phyloP scores from a whole-genome alignment of 2,113 vertebrate genomes.

The Mastomys natalensis region DNA sequence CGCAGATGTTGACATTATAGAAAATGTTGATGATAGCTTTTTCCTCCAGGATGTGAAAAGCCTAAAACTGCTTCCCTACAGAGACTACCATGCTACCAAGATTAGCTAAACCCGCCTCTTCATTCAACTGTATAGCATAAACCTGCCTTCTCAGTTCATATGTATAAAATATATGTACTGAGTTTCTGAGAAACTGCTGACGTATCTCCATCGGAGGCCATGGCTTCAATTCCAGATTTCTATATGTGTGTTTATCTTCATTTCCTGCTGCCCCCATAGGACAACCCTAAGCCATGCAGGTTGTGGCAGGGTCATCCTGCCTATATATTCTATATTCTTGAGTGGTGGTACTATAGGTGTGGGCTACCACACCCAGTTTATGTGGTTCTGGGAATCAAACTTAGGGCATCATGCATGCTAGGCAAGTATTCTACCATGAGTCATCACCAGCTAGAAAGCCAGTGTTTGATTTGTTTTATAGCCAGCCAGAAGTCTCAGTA shows the following conservation, averaged over 20 bases:
- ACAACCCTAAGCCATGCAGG: background rate
- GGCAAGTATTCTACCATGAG: background rate
- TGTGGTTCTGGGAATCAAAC: background rate
- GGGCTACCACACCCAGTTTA: background rate
- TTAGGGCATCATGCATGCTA: background rate
- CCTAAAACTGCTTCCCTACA: background rate
- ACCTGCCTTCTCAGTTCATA: background rate
- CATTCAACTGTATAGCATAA: background rate
- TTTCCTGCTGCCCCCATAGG: background rate
- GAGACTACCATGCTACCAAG: background rate
- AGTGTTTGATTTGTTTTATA: background rate
- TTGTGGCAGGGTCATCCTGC: background rate
- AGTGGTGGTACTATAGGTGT: background rate
- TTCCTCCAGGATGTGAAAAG: background rate
- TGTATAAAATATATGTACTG: background rate
- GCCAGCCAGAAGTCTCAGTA: background rate
- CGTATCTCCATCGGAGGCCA: background rate
- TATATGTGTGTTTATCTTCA: background rate
- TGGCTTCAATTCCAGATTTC: background rate
- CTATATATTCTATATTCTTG: background rate
- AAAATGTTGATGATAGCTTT: background rate
- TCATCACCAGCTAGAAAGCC: background rate
- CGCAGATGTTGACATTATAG: background rate
- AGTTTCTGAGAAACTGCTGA: background rate
- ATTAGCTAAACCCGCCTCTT: background rate